Evolutionary conservation across 2,113 vertebrate genomes (phyloP).

Genomic region (Oryzias woworae): DNA sequence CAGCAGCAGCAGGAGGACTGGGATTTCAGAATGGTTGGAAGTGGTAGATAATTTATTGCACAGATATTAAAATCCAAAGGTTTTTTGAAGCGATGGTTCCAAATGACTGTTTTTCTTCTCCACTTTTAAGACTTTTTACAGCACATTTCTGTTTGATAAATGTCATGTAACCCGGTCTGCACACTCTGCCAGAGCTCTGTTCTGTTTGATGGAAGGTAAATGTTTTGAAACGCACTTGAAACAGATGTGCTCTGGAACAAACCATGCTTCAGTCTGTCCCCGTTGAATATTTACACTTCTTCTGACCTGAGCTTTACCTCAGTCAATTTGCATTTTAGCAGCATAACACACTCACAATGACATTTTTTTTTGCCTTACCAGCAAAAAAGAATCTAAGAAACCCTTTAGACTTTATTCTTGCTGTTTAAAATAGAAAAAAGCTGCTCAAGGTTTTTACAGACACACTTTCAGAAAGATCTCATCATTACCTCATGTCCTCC

Average conservation of each 20-base stretch:
- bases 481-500: conserved; percentile 39
- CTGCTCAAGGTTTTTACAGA: conserved; percentile 16
- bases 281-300: conserved; percentile 41
- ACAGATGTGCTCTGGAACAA: conserved; percentile 19
- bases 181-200: conserved; percentile 3
- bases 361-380: conserved; percentile 24
- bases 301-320: conserved; percentile 45
- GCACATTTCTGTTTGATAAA: conserved; percentile 37
- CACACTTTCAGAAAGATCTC: conserved; percentile 35
- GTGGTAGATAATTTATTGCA: conserved; percentile 55
- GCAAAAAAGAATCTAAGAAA: conserved; percentile 43
- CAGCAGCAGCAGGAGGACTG: conserved; percentile 39
- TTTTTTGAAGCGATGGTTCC: conserved; percentile 34
- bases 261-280: conserved; percentile 31
- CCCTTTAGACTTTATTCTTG: conserved; percentile 28
- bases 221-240: conserved; percentile 35
- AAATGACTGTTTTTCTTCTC: conserved; percentile 16
- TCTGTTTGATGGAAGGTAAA: conserved; percentile 35
- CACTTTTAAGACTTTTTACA: conserved; percentile 35
- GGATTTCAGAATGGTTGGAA: conserved; percentile 55
- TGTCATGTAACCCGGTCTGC: conserved; percentile 25
- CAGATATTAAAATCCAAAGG: conserved; percentile 62
- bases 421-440: conserved; percentile 9
- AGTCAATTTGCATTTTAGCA: conserved; percentile 42
- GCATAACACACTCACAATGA: conserved; percentile 36